phyloP scores from a whole-genome alignment of 2,888 invertebrate genomes.

The Mylabris sibirica region DNA sequence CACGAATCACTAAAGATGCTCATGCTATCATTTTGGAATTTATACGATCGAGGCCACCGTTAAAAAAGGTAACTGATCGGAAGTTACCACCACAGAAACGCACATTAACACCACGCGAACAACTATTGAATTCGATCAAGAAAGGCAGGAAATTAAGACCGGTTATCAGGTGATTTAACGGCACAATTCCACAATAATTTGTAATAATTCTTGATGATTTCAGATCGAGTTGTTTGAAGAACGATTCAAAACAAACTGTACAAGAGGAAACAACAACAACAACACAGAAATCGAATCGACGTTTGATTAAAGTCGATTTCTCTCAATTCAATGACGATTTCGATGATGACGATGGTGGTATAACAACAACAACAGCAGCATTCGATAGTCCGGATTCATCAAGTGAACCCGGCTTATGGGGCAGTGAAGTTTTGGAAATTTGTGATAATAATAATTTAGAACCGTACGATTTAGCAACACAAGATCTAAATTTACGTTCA shows the following conservation, averaged over 20 bases:
- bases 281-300: slow-evolving; percentile 60
- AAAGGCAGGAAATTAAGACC: slow-evolving; percentile 76
- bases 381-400: slow-evolving; percentile 53
- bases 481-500: slow-evolving; percentile 76
- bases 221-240: slow-evolving; percentile 29
- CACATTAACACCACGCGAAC: slow-evolving; percentile 81
- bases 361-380: slow-evolving; percentile 19
- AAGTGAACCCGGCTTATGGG: slow-evolving; percentile 55
- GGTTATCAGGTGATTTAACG: slow-evolving; percentile 44
- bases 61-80: slow-evolving; percentile 88
- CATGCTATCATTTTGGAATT: slow-evolving; percentile 96
- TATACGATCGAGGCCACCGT: slow-evolving; percentile 92
- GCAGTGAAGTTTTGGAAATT: slow-evolving; percentile 82
- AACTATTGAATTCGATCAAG: slow-evolving; percentile 86
- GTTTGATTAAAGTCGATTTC: slow-evolving; percentile 87
- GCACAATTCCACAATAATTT: neutral
- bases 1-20: slow-evolving; percentile 90
- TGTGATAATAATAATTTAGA: slow-evolving; percentile 75
- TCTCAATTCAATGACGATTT: slow-evolving; percentile 70
- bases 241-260: slow-evolving; percentile 41
- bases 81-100: slow-evolving; percentile 79
- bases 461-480: slow-evolving; percentile 86
- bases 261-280: slow-evolving; percentile 45
- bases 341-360: slow-evolving; percentile 56
- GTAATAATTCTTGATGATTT: slow-evolving; percentile 8